Evolutionary conservation across 2,888 invertebrate genomes (phyloP).

Genomic region (Ichneumoninae sp.): DNA sequence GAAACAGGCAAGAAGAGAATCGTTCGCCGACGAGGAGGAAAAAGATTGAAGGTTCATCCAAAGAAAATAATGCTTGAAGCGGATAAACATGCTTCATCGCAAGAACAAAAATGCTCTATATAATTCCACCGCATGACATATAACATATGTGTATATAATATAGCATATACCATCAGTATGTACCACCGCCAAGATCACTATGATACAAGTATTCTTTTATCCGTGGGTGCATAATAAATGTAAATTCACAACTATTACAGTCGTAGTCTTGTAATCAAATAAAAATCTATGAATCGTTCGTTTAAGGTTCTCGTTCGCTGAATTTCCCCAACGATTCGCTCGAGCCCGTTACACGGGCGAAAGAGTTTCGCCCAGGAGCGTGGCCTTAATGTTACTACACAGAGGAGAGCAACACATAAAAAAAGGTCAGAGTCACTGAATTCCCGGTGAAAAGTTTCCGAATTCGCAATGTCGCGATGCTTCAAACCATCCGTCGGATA

Average conservation of each 20-base stretch:
- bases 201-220: background rate
- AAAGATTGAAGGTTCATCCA: background rate
- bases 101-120: background rate
- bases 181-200: background rate
- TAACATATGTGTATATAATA: background rate
- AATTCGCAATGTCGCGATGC: constrained; percentile 8
- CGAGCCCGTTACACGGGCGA: background rate
- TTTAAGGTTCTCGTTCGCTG: constrained; percentile 7
- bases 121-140: background rate
- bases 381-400: constrained; percentile 14
- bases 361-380: background rate
- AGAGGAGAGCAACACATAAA: background rate
- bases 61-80: background rate
- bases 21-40: background rate
- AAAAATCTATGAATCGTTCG: constrained; percentile 16
- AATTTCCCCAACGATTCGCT: constrained; percentile 26
- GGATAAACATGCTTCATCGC: background rate
- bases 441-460: background rate
- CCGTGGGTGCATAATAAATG: background rate
- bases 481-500: constrained; percentile 14
- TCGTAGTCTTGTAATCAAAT: background rate
- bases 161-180: background rate
- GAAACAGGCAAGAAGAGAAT: background rate
- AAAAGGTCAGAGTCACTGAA: background rate
- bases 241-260: background rate